Base-by-base conservation (phyloP, 2,113 vertebrate species). In the Halcyon malimbica region DNA sequence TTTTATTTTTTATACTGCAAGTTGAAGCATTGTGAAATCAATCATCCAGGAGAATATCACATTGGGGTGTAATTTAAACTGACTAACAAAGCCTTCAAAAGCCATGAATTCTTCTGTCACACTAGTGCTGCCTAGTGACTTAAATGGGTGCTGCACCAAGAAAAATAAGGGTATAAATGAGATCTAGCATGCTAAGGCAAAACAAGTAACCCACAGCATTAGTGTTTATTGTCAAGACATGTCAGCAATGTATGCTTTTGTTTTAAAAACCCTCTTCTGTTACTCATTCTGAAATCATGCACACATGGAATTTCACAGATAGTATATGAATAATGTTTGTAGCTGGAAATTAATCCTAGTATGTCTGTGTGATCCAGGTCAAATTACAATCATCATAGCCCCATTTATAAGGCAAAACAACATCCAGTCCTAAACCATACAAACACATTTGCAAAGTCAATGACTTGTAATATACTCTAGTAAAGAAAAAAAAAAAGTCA, bases 11-110 rank as follows among this genome's bases (percentile, higher is more conserved):
- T 78, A 75, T 50, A 82, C 13, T 70, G 33, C 33, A 82, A 53
- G 44, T 25, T 81, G 60, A 89, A 93, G 53, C 68, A 39, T 70
- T 92, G 41, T 86, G 67, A 93, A 93, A 90, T 87, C 53, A 59
- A 23, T 82, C 77, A 93, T 56, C 21, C n/a, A 73, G 50, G 83
- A 92, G n/a, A 84, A 87, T 85, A 50, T 10, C 37, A 44, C 31
- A 51, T 2, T 3, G 21, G 7, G 3, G 5, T 90, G 29, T 69
- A 87, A 70, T 92, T 95, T 87, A 81, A 83, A 70, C 42, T 63
- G n/a, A 41, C 41, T 80, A 94, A 75, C 5, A 94, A 65, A 76
- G 31, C 39, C 31, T 84, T 94, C 83, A 91, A 89, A 89, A 79
- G 9, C 11, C 16, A 10, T 25, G 39, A 81, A 70, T 11, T 83